Conservation (phyloP, 2,113 vertebrate genomes). For the Prionailurus viverrinus region DNA sequence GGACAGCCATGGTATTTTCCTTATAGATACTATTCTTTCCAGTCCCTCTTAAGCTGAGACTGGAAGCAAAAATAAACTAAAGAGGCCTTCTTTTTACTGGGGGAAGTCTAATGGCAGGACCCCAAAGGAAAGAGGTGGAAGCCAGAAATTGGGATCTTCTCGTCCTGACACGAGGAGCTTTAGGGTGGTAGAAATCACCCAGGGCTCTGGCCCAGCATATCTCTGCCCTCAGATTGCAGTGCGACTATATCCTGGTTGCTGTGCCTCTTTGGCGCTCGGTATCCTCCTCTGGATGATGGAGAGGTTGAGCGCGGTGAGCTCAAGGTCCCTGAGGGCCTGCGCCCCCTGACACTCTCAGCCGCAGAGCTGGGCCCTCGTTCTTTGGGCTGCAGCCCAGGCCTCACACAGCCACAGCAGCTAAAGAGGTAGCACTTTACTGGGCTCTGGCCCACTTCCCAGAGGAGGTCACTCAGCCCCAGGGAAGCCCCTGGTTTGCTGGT, state of each 20-base stretch:
- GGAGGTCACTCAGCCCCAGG: constrained; percentile 4
- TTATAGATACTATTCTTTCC: not conserved
- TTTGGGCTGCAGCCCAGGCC: constrained; percentile 34
- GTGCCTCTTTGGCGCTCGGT: not conserved
- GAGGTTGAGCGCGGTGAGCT: not conserved
- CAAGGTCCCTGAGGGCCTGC: not conserved
- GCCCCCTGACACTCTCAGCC: not conserved
- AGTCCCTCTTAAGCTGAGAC: constrained; percentile 1
- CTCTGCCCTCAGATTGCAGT: not conserved
- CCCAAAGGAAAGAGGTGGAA: not conserved
- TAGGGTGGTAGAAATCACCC: not conserved
- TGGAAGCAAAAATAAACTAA: constrained; percentile 17
- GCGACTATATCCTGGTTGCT: not conserved
- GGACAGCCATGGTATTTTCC: not conserved
- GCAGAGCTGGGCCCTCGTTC: fast-evolving
- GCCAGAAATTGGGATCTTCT: not conserved
- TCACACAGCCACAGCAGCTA: not conserved
- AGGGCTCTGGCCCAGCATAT: not conserved
- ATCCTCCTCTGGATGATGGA: not conserved
- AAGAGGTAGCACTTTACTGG: not conserved
- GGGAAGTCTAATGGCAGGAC: not conserved
- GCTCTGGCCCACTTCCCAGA: constrained; percentile 27
- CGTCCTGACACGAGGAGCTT: not conserved
- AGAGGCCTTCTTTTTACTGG: not conserved
- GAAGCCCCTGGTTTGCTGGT: constrained; percentile 64